These are phyloP conservation scores for Nomada fabriciana DNA, from an alignment of 2,888 invertebrate species.

Conservation along the genomic window DNA sequence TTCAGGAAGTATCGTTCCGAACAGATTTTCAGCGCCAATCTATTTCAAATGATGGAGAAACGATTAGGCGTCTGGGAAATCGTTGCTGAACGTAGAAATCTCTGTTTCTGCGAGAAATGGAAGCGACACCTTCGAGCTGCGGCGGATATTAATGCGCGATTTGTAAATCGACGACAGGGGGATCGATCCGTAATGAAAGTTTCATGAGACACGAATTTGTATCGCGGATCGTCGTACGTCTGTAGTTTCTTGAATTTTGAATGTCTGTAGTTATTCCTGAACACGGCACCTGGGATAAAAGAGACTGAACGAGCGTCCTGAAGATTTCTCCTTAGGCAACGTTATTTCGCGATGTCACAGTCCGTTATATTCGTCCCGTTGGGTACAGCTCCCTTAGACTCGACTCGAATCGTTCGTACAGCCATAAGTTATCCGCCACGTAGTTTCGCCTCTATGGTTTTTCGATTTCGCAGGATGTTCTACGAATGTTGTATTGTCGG, in stretches of 20 bases:
- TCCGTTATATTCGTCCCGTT: slow-evolving; percentile 34
- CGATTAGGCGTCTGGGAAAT: slow-evolving; percentile 9
- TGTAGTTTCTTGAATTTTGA: background rate
- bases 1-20: background rate
- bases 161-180: slow-evolving; percentile 22
- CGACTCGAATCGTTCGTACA: background rate
- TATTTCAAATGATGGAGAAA: background rate
- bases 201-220: slow-evolving; percentile 42
- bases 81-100: background rate
- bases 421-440: background rate
- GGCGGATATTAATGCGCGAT: slow-evolving; percentile 18
- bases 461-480: background rate
- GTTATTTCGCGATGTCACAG: slow-evolving; percentile 33
- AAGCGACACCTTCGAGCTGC: background rate
- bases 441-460: background rate
- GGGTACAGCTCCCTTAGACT: slow-evolving; percentile 5
- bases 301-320: slow-evolving; percentile 4
- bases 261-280: background rate
- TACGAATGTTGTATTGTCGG: too few relatives aligned
- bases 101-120: background rate
- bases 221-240: background rate
- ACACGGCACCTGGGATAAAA: slow-evolving; percentile 13
- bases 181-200: slow-evolving; percentile 39
- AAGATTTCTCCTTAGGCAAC: slow-evolving; percentile 13
- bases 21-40: background rate